Evolutionary conservation across 2,888 invertebrate species (phyloP).

Genomic region (Diaperis boleti): DNA sequence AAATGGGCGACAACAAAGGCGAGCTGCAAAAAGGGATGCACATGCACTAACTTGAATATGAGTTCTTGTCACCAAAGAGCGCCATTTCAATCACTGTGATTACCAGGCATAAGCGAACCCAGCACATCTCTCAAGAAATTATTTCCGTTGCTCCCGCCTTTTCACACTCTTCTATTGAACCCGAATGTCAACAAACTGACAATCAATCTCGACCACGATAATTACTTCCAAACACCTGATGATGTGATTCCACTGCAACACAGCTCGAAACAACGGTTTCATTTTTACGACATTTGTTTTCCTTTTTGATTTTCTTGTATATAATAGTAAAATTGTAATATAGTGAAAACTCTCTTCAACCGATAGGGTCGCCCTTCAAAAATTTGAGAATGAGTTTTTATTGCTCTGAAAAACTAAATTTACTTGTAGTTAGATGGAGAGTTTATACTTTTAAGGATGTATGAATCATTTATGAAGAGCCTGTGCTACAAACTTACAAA

Average conservation of each 20-base stretch:
- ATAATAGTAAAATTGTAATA: no score
- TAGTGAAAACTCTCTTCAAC: no score
- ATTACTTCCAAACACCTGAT: slow-evolving; percentile 20
- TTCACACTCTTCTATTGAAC: slow-evolving; percentile 18
- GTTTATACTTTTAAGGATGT: no score
- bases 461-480: no score
- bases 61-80: slow-evolving; percentile 49
- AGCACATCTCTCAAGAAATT: slow-evolving; percentile 28
- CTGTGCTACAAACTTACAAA: no score
- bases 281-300: background rate
- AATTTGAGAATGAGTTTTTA: no score
- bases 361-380: no score
- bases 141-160: slow-evolving; percentile 18
- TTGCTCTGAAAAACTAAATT: no score
- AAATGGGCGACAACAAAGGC: slow-evolving; percentile 31
- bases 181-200: slow-evolving; percentile 23
- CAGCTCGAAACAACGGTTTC: slow-evolving; percentile 6
- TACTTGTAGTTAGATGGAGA: no score
- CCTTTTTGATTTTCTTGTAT: no score
- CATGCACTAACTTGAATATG: slow-evolving; percentile 49
- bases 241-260: slow-evolving; percentile 12
- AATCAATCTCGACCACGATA: slow-evolving; percentile 16
- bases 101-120: slow-evolving; percentile 39
- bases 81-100: slow-evolving; percentile 52
- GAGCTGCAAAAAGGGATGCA: slow-evolving; percentile 37